These are phyloP conservation scores for Tinea trinotella DNA, from an alignment of 2,888 invertebrate species.

Conservation along the genomic window DNA sequence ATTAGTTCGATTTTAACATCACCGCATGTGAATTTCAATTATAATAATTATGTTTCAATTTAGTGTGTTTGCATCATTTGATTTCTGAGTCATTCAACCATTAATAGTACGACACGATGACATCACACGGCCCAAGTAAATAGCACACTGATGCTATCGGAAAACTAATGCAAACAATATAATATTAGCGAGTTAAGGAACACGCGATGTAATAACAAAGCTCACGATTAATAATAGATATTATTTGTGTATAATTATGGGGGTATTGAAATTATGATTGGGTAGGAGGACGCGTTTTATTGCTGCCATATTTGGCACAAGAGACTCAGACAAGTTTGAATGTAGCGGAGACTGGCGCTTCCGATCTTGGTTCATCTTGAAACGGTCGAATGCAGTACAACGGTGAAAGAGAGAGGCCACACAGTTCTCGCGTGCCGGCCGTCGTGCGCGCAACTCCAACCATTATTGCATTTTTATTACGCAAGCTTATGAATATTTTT, in stretches of 20 bases:
- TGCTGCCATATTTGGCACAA: conserved; percentile 27
- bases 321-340: conserved; percentile 27
- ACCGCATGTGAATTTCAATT: background rate
- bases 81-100: background rate
- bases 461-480: conserved; percentile 49
- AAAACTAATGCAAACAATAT: background rate
- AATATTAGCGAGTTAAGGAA: background rate
- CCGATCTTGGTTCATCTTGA: conserved; percentile 38
- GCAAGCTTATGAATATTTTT: conserved; percentile 53
- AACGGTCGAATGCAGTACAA: conserved; percentile 44
- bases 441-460: conserved; percentile 35
- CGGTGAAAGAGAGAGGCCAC: conserved; percentile 60
- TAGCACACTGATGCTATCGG: background rate
- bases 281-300: conserved; percentile 5
- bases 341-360: conserved; percentile 28
- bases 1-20: conserved; percentile 4
- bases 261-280: background rate
- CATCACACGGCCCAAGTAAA: background rate
- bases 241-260: background rate
- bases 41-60: background rate
- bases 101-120: background rate
- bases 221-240: background rate
- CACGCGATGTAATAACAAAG: background rate
- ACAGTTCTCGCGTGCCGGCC: conserved; percentile 44
- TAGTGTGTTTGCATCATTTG: background rate